Conservation (phyloP, 2,113 vertebrate species). For the Phrynosoma platyrhinos region DNA sequence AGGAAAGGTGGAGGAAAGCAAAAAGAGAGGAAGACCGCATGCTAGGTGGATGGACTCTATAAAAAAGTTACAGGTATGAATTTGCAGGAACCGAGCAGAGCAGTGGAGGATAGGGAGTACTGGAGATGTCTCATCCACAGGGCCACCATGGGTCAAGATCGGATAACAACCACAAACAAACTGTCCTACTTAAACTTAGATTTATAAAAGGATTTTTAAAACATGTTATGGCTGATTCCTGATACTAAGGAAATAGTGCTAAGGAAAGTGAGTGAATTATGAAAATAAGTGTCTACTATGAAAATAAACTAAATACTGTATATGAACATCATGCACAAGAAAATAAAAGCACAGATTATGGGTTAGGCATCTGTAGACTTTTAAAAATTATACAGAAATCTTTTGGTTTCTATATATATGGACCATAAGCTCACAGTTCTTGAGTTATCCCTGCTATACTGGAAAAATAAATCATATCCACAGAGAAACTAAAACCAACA, state of each 20-base stretch:
- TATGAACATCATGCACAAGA: not conserved
- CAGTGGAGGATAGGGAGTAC: no score
- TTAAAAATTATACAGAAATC: not conserved
- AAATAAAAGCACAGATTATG: not conserved
- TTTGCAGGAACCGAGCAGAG: no score
- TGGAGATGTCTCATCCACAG: no score
- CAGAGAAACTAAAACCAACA: no score
- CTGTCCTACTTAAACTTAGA: not conserved
- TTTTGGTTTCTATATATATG: not conserved
- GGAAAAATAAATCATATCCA: no score
- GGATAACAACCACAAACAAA: no score
- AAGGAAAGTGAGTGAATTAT: not conserved
- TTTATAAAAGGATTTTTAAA: not conserved
- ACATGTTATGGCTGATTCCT: not conserved
- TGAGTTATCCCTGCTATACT: no score
- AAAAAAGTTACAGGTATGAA: no score
- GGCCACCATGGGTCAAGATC: no score
- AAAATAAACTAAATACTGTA: not conserved
- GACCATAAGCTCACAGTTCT: not conserved
- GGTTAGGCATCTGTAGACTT: not conserved
- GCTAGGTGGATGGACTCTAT: no score
- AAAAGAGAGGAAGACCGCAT: no score
- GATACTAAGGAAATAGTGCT: not conserved
- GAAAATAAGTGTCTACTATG: not conserved
- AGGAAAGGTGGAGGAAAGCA: no score